Percentiles rank a stretch among this genome's conserved stretches.
Conservation (phyloP, 2,113 vertebrate species). For the Psephotus haematonotus region DNA sequence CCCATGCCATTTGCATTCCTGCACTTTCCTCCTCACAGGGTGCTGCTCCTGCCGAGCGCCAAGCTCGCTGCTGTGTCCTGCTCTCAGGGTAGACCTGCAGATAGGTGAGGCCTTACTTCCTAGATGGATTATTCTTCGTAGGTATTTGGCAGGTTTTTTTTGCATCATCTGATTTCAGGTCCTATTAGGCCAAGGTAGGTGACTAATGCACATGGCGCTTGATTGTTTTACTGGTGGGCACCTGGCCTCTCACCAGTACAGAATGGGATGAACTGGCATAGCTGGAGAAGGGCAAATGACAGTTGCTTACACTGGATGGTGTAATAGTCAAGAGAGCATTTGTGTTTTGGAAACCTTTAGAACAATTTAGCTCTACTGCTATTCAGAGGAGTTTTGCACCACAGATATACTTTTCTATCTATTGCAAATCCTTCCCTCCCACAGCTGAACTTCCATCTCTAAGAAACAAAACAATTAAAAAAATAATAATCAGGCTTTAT, state of each 20-base stretch:
- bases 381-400: not conserved
- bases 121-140: not conserved
- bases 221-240: not conserved
- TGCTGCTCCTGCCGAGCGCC: rapidly evolving
- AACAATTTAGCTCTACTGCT: not conserved
- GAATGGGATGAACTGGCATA: not conserved
- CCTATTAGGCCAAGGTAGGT: not conserved
- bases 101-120: not conserved
- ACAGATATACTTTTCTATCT: not conserved
- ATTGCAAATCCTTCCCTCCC: not conserved
- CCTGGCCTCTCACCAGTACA: not conserved
- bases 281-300: not conserved
- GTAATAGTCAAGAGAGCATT: not conserved
- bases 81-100: not conserved
- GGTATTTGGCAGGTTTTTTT: not conserved
- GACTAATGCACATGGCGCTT: not conserved
- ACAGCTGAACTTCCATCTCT: not conserved
- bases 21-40: rapidly evolving
- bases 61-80: rapidly evolving
- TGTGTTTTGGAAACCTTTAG: not conserved
- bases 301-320: not conserved
- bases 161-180: not conserved
- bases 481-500: not conserved
- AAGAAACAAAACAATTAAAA: not conserved
- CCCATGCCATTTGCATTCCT: not conserved